phyloP scores from a whole-genome alignment of 2,113 vertebrate genomes.

The Bufo bufo region DNA sequence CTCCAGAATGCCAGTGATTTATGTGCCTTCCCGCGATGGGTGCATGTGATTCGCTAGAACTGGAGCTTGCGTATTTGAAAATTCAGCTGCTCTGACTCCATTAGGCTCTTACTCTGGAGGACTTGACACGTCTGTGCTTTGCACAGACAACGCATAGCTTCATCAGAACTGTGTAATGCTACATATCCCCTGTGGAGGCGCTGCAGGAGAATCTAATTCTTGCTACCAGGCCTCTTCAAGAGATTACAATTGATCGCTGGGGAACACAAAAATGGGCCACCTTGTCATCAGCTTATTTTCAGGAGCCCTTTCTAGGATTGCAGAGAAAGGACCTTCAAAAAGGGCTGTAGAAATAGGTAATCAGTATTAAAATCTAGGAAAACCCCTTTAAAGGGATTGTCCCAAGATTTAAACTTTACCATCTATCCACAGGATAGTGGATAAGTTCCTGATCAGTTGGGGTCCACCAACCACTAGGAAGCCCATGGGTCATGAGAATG shows the following conservation, averaged over 20 bases:
- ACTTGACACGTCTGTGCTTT: background rate
- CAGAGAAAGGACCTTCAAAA: too few relatives aligned
- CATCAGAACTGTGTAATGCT: background rate
- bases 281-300: background rate
- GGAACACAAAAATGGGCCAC: background rate
- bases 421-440: too few relatives aligned
- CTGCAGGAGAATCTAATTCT: background rate
- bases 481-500: too few relatives aligned
- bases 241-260: background rate
- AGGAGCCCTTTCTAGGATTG: too few relatives aligned
- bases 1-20: background rate
- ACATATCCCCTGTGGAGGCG: background rate
- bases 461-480: too few relatives aligned
- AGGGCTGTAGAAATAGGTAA: too few relatives aligned
- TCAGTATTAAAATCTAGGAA: too few relatives aligned
- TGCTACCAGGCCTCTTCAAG: background rate
- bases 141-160: background rate
- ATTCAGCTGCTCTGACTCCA: too few relatives aligned
- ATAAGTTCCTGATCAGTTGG: too few relatives aligned
- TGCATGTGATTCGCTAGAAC: background rate
- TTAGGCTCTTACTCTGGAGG: too few relatives aligned
- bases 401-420: too few relatives aligned
- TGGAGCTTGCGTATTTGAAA: background rate
- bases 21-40: background rate
- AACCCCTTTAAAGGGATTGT: too few relatives aligned